phyloP scores from a whole-genome alignment of 2,888 invertebrate species.

The Sinodicranocentrus sp. region DNA sequence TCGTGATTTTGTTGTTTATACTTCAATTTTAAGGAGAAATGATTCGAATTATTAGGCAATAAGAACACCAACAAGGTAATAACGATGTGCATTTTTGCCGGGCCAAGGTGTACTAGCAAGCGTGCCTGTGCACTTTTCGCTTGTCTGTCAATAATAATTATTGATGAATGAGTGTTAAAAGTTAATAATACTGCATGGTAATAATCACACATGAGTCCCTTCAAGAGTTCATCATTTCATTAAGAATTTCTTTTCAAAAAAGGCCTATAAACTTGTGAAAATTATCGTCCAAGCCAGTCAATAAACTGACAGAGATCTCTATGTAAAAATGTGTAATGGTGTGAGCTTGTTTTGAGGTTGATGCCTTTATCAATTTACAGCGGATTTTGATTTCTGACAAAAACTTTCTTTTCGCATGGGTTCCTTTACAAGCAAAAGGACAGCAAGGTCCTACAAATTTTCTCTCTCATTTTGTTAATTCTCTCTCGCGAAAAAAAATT shows the following conservation, averaged over 20 bases:
- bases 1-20: slow-evolving; percentile 66
- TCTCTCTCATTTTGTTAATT: slow-evolving; percentile 7
- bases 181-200: slow-evolving; percentile 37
- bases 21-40: slow-evolving; percentile 61
- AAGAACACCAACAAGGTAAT: slow-evolving; percentile 19
- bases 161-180: slow-evolving; percentile 59
- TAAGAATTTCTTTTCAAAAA: slow-evolving; percentile 26
- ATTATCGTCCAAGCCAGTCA: slow-evolving; percentile 35
- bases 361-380: slow-evolving; percentile 25
- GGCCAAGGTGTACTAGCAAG: not conserved
- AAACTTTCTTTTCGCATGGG: slow-evolving; percentile 28
- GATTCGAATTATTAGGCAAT: slow-evolving; percentile 64
- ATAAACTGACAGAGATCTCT: slow-evolving; percentile 34
- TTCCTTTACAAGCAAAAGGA: not conserved
- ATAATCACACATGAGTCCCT: slow-evolving; percentile 59
- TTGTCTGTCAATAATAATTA: slow-evolving; percentile 61
- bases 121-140: slow-evolving; percentile 28
- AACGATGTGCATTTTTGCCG: slow-evolving; percentile 26
- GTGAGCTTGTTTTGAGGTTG: slow-evolving; percentile 27
- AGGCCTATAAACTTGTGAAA: slow-evolving; percentile 43
- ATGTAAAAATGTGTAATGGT: slow-evolving; percentile 5
- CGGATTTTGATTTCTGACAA: not conserved
- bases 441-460: slow-evolving; percentile 5
- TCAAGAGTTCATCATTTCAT: slow-evolving; percentile 62
- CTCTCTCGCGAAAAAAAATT: slow-evolving; percentile 32